These are phyloP conservation scores for Malacoraja senta DNA, from an alignment of 2,797 vertebrate genomes.

Conservation along the genomic window DNA sequence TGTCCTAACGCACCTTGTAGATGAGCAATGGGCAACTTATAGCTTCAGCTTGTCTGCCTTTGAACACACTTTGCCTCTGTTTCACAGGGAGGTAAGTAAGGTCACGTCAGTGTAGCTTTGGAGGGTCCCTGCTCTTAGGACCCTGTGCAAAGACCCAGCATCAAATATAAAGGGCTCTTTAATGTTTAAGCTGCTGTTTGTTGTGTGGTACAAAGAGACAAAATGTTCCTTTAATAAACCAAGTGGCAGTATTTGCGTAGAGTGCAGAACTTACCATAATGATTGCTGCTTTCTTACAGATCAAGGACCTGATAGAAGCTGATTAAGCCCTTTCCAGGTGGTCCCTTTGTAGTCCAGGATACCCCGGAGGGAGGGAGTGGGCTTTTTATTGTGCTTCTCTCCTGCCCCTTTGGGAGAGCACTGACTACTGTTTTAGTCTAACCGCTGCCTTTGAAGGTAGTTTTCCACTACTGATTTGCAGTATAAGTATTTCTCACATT, in stretches of 20 bases:
- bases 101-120: neutral
- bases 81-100: neutral
- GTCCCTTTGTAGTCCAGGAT: conserved; percentile 13
- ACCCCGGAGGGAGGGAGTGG: conserved; percentile 9
- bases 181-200: conserved; percentile 34
- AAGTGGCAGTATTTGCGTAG: conserved; percentile 3
- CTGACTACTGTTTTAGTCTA: neutral
- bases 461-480: too few relatives aligned
- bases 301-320: conserved; percentile 19
- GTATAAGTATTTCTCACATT: too few relatives aligned
- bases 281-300: conserved; percentile 26
- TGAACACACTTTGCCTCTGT: neutral
- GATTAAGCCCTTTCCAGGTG: conserved; percentile 13
- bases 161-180: neutral
- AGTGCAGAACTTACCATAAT: neutral
- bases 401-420: neutral
- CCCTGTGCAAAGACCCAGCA: neutral
- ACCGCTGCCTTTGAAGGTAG: neutral
- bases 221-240: neutral
- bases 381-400: neutral
- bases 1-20: too few relatives aligned
- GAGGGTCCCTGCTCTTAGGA: neutral
- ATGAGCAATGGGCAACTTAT: neutral
- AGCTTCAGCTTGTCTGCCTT: neutral
- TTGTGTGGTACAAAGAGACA: conserved; percentile 16